A percentile compares a stretch with the other conserved stretches of the same genome.
These are phyloP conservation scores for Pissodes strobi DNA, from an alignment of 1,140 invertebrate species.

Conservation along the genomic window DNA sequence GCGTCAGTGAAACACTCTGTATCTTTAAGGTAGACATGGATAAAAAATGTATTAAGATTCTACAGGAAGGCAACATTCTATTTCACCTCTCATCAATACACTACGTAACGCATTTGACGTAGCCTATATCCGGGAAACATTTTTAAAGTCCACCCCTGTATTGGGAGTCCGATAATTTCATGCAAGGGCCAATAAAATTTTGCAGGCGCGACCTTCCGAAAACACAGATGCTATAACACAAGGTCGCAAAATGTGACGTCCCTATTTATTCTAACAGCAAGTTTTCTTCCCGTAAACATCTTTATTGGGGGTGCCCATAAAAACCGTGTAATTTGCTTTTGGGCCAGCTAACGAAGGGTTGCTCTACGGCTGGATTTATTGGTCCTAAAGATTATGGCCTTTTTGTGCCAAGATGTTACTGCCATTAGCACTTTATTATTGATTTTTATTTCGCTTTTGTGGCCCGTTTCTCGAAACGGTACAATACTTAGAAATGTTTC, in stretches of 20 bases:
- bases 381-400: slow-evolving; percentile 29
- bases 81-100: background rate
- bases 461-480: no score
- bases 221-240: slow-evolving; percentile 1
- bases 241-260: slow-evolving; percentile 7
- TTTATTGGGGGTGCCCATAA: slow-evolving; percentile 19
- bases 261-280: background rate
- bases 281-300: slow-evolving; percentile 18
- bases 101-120: no score
- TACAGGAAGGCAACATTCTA: no score
- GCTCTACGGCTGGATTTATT: slow-evolving; percentile 10
- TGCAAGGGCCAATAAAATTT: background rate
- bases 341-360: slow-evolving; percentile 6
- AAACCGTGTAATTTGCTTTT: slow-evolving; percentile 29
- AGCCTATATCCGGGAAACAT: no score
- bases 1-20: no score
- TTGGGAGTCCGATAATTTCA: background rate
- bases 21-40: no score
- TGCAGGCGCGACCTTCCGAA: background rate
- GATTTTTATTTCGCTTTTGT: no score
- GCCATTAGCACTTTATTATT: slow-evolving; percentile 28
- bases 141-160: no score
- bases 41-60: no score
- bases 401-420: slow-evolving; percentile 24
- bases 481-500: no score